Conservation (phyloP, 2,888 invertebrate genomes). For the Crematogaster levior region DNA sequence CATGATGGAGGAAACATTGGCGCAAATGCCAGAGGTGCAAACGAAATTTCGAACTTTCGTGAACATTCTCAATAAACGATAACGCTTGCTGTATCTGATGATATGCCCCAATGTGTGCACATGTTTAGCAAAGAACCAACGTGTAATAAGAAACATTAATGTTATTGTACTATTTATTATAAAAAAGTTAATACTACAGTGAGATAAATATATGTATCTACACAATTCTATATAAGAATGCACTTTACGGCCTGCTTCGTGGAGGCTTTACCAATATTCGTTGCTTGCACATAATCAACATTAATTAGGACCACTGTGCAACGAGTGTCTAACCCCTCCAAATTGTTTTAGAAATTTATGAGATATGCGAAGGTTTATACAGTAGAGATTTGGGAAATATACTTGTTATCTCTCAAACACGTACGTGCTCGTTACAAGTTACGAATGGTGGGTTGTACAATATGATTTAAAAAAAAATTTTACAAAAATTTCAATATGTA, state of each 20-base stretch:
- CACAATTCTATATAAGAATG: slow-evolving; percentile 69
- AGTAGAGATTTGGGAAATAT: slow-evolving; percentile 50
- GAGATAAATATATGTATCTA: slow-evolving; percentile 75
- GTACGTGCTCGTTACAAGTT: slow-evolving; percentile 55
- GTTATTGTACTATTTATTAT: slow-evolving; percentile 83
- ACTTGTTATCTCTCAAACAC: slow-evolving; percentile 38
- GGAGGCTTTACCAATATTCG: slow-evolving; percentile 70
- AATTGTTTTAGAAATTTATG: slow-evolving; percentile 26
- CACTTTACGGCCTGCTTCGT: slow-evolving; percentile 76
- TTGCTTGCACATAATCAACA: slow-evolving; percentile 74
- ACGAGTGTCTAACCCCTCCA: slow-evolving; percentile 36
- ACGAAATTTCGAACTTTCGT: slow-evolving; percentile 81
- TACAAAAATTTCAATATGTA: slow-evolving; percentile 54
- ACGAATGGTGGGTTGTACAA: slow-evolving; percentile 66
- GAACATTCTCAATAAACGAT: slow-evolving; percentile 84
- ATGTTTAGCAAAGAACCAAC: slow-evolving; percentile 77
- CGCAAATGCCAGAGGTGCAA: slow-evolving; percentile 78
- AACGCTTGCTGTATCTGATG: slow-evolving; percentile 79
- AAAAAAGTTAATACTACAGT: slow-evolving; percentile 73
- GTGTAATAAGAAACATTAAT: slow-evolving; percentile 77
- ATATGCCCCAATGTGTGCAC: slow-evolving; percentile 73
- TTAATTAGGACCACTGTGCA: slow-evolving; percentile 57
- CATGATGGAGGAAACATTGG: slow-evolving; percentile 82
- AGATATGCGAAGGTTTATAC: slow-evolving; percentile 38
- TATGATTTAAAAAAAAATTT: slow-evolving; percentile 60